Percentiles rank a stretch among this genome's conserved stretches.
Evolutionary conservation across 2,113 vertebrate genomes (phyloP).

Genomic region (Phaethon lepturus): DNA sequence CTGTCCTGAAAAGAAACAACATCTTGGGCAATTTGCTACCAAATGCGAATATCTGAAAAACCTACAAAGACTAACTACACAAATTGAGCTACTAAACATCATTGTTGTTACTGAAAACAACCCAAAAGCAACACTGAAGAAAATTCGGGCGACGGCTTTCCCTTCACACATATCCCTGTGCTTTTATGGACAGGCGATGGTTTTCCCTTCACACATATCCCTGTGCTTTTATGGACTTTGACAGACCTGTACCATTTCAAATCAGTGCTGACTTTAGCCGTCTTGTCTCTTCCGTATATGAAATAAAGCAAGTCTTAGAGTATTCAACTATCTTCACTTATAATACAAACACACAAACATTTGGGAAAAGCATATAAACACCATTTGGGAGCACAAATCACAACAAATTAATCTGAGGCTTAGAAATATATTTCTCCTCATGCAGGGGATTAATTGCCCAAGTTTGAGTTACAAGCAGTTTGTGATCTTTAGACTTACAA

Average conservation of each 20-base stretch:
- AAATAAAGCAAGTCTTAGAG: not conserved
- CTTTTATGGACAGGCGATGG: not conserved
- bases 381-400: not conserved
- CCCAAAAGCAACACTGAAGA: not conserved
- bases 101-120: not conserved
- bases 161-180: not conserved
- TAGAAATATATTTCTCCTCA: not conserved
- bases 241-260: not conserved
- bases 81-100: not conserved
- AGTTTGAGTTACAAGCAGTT: not conserved
- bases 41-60: not conserved
- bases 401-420: not conserved
- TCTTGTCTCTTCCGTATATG: not conserved
- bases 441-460: not conserved
- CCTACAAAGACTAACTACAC: not conserved
- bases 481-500: not conserved
- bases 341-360: not conserved
- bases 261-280: not conserved
- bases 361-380: not conserved
- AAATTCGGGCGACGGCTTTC: not conserved
- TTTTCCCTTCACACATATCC: not conserved
- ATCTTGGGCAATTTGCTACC: not conserved
- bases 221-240: not conserved
- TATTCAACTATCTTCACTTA: not conserved
- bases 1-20: not conserved